phyloP scores from a whole-genome alignment of 2,797 vertebrate genomes.

The Anolis apletophallus region DNA sequence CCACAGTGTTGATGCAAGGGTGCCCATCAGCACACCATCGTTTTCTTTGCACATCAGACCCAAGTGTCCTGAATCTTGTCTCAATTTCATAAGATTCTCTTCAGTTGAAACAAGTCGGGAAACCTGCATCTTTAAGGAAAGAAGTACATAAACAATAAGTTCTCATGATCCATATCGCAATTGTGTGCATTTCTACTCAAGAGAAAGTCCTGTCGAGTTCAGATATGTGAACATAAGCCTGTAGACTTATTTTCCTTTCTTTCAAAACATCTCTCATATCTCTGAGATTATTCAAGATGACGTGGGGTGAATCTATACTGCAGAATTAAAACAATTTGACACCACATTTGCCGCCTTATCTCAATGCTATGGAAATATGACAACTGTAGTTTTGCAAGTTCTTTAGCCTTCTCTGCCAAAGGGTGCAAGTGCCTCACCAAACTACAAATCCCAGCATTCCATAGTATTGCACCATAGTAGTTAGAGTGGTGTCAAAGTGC shows the following conservation, averaged over 20 bases:
- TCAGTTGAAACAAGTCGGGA: slow-evolving; percentile 63
- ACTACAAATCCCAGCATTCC: too few species aligned
- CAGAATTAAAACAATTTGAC: too few species aligned
- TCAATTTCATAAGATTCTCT: slow-evolving; percentile 73
- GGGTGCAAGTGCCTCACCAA: too few species aligned
- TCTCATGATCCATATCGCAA: neutral
- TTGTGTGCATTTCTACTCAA: neutral
- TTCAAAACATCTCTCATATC: neutral
- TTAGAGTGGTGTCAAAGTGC: too few species aligned
- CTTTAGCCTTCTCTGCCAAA: too few species aligned
- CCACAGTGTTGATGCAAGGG: slow-evolving; percentile 72
- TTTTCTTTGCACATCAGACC: slow-evolving; percentile 42
- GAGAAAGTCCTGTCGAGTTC: neutral
- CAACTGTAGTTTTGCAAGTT: too few species aligned
- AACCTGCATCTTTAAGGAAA: slow-evolving; percentile 69
- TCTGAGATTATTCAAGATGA: neutral
- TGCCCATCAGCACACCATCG: neutral
- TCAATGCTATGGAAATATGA: too few species aligned
- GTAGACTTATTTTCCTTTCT: neutral
- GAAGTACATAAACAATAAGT: slow-evolving; percentile 12
- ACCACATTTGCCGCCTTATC: too few species aligned
- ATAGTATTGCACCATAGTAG: too few species aligned
- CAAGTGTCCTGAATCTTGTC: slow-evolving; percentile 63
- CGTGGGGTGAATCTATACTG: too few species aligned
- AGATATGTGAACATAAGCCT: neutral